Evolutionary conservation across 2,797 vertebrate genomes (phyloP).

Genomic region (Anisognathus igniventris): DNA sequence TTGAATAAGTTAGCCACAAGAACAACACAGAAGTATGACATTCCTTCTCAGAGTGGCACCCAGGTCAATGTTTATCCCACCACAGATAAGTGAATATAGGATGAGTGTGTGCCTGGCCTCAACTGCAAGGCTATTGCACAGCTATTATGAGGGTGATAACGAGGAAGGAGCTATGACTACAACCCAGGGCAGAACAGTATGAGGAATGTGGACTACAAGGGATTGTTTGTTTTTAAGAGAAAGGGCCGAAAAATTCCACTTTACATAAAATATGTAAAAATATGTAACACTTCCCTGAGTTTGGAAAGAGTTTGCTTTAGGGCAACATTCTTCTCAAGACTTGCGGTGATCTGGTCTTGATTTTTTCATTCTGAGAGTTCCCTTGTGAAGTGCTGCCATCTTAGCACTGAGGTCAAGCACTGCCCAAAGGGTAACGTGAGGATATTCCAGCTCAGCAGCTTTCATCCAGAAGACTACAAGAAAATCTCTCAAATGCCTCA

Average conservation of each 20-base stretch:
- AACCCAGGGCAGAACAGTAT: neutral
- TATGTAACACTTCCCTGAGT: neutral
- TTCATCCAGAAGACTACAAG: neutral
- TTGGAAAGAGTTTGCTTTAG: neutral
- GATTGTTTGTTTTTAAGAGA: neutral
- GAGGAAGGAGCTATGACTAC: neutral
- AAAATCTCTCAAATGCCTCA: neutral
- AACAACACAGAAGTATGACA: neutral
- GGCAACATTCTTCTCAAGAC: conserved; percentile 1
- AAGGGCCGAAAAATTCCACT: neutral
- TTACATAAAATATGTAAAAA: conserved; percentile 15
- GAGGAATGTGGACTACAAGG: neutral
- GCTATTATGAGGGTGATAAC: neutral
- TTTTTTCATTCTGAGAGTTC: neutral
- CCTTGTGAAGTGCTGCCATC: neutral
- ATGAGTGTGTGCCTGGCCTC: neutral
- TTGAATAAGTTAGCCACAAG: neutral
- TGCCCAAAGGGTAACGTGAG: neutral
- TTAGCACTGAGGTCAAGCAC: neutral
- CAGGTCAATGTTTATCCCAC: neutral
- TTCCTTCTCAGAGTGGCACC: neutral
- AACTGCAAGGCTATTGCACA: neutral
- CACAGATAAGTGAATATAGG: neutral
- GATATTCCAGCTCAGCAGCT: neutral
- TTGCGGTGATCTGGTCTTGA: neutral